Percentiles rank a stretch among this genome's conserved stretches.
Conservation (phyloP, 2,113 vertebrate species). For the Campylomormyrus numenius region DNA sequence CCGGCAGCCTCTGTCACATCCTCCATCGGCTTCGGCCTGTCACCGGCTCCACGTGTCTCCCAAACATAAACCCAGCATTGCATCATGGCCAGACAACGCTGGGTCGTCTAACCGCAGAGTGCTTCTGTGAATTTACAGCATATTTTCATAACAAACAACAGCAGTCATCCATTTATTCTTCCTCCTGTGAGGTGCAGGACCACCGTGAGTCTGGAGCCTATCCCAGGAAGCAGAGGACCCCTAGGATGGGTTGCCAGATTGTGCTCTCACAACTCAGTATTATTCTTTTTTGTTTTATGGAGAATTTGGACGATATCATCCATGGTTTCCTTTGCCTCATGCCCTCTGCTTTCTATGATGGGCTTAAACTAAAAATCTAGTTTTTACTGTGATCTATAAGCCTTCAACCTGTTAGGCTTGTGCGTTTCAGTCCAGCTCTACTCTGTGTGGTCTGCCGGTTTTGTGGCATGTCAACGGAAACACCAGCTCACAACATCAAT, state of each 20-base stretch:
- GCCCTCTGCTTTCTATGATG: not conserved
- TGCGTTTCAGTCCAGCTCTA: not conserved
- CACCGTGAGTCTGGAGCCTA: not conserved
- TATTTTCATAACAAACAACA: not conserved
- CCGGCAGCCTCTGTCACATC: not conserved
- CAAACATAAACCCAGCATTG: not conserved
- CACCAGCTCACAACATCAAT: not conserved
- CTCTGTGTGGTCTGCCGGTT: not conserved
- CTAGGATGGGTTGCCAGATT: not conserved
- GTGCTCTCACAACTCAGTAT: not conserved
- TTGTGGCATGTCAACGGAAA: not conserved
- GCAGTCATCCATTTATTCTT: not conserved
- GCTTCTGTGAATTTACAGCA: not conserved
- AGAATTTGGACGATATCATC: not conserved
- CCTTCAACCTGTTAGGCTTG: not conserved
- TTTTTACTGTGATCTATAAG: not conserved
- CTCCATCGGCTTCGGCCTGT: not conserved
- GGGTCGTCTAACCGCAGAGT: not conserved
- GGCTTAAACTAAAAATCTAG: not conserved
- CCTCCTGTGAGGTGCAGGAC: not conserved
- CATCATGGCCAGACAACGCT: not conserved
- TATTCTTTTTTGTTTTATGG: not conserved
- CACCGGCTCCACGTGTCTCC: not conserved
- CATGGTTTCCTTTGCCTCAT: not conserved
- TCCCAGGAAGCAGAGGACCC: not conserved